Base-by-base conservation (phyloP, 1,140 invertebrate genomes). In the Temnothorax curvispinosus region DNA sequence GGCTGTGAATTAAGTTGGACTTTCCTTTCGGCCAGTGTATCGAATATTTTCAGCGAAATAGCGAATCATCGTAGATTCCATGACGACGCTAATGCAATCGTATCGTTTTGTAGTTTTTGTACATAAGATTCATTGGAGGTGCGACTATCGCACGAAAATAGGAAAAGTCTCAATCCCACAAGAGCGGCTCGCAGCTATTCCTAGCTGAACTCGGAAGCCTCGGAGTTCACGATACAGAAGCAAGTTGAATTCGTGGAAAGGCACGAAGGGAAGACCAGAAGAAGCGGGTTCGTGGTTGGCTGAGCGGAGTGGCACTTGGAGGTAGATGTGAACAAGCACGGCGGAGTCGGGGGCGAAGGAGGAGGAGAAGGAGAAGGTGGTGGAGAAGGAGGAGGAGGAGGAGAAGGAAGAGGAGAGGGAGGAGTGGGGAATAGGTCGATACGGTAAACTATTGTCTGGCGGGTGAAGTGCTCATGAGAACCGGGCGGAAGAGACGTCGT, bases 381-480 rank as follows among this genome's bases (percentile, higher is more conserved):
- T 3, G 38, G 38, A 38, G 38, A 27, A 27, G 38, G 38, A 52
- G 67, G 78, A 64, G 75, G 56, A 64, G 88, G 18, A 47, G 56
- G 38, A 69, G 50, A 69, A 76, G 58, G 71, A 47, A 27, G 54
- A 62, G 52, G 75, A 58, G 60, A 65, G 62, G 71, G 74, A 69
- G 88, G 44, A 78, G 86, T 84, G 86, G 80, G 88, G 89, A 87
- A 82, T 93, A 92, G 92, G 93, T 93, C 93, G 93, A 93, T 93
- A 93, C 93, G 93, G 92, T 93, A 93, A 93, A 93, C 93, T 93
- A 93, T 94, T 94, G 93, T 94, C 93, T 93, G 92, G 90, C 89
- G 92, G 90, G 88, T 91, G 89, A 93, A 93, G 91, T 92, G 92
- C 92, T 94, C 92, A 88, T 90, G 93, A 93, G 92, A 93, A 93